Percentiles rank a stretch among this genome's conserved stretches.
Evolutionary conservation across 2,888 invertebrate species (phyloP).

Genomic region (Eumacrocentrus americanus): DNA sequence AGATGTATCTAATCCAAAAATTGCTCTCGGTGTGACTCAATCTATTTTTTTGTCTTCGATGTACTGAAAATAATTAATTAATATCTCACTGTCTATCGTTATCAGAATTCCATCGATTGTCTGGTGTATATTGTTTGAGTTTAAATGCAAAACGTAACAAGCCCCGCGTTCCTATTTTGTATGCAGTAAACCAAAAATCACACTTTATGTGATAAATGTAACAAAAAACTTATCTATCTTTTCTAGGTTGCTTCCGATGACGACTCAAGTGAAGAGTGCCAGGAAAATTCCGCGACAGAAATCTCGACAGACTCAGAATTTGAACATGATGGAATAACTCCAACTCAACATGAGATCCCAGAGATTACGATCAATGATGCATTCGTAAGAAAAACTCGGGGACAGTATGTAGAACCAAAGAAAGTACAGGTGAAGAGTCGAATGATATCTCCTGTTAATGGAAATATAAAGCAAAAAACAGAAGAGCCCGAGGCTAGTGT

Average conservation of each 20-base stretch:
- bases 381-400: slow-evolving; percentile 65
- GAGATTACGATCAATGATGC: slow-evolving; percentile 77
- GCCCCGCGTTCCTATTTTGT: slow-evolving; percentile 9
- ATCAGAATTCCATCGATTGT: slow-evolving; percentile 13
- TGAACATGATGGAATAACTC: slow-evolving; percentile 78
- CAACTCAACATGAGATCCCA: slow-evolving; percentile 74
- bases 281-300: slow-evolving; percentile 87
- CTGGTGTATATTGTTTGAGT: neutral
- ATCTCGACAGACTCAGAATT: slow-evolving; percentile 93
- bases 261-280: slow-evolving; percentile 71
- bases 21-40: slow-evolving; percentile 31
- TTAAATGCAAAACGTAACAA: slow-evolving; percentile 18
- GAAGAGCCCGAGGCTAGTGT: slow-evolving; percentile 36
- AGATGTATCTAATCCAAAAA: slow-evolving; percentile 26
- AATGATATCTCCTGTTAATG: slow-evolving; percentile 62
- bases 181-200: neutral
- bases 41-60: neutral
- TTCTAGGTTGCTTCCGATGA: slow-evolving; percentile 72
- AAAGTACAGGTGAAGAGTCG: slow-evolving; percentile 69
- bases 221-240: slow-evolving; percentile 31
- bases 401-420: slow-evolving; percentile 62
- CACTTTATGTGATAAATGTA: slow-evolving; percentile 24
- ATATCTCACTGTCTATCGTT: slow-evolving; percentile 31
- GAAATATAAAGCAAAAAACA: slow-evolving; percentile 49
- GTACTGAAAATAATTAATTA: slow-evolving; percentile 18